Conservation (phyloP, 2,113 vertebrate genomes). For the Colossoma macropomum region DNA sequence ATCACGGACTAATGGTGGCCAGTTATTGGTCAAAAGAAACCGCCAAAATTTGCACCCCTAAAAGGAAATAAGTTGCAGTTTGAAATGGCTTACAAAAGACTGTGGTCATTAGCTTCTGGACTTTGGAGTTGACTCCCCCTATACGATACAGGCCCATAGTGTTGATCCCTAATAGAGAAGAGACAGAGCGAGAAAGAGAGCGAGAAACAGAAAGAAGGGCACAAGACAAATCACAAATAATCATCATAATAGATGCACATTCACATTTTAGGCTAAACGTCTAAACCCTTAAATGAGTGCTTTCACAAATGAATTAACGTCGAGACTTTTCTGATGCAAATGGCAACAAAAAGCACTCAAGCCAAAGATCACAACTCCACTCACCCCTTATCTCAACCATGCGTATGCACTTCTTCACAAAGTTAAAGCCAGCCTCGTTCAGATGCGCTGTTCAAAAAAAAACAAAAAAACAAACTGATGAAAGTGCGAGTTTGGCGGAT, state of each 20-base stretch:
- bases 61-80: neutral
- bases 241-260: no score
- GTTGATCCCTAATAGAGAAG: constrained; percentile 82
- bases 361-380: neutral
- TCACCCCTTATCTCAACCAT: constrained; percentile 91
- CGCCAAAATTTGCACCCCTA: no score
- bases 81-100: constrained; percentile 85
- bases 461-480: constrained; percentile 8
- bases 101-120: constrained; percentile 93
- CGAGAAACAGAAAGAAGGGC: no score
- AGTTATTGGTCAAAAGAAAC: no score
- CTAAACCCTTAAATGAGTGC: no score
- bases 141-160: constrained; percentile 93
- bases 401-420: constrained; percentile 92
- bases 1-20: no score
- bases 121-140: constrained; percentile 96
- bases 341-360: neutral
- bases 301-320: neutral
- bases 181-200: neutral
- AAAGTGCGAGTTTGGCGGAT: neutral
- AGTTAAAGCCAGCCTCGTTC: constrained; percentile 97
- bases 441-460: constrained; percentile 84
- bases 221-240: no score
- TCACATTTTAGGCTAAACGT: no score
- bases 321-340: neutral